Evolutionary conservation across 2,888 invertebrate genomes (phyloP).

Genomic region (Limnephilus lunatus): DNA sequence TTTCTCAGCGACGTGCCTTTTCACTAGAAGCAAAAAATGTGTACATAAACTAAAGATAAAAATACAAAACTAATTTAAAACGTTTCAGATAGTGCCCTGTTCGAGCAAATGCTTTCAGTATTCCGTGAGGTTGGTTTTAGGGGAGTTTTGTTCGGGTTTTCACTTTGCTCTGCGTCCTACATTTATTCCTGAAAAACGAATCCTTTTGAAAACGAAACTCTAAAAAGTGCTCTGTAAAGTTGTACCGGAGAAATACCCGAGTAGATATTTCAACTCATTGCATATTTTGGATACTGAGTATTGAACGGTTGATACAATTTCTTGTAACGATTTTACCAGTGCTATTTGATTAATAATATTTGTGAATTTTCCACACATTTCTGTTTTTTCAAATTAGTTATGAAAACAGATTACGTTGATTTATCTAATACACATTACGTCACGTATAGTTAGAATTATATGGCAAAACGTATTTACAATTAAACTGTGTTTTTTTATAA

Average conservation of each 20-base stretch:
- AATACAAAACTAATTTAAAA: not conserved
- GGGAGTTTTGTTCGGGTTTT: not conserved
- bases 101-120: not conserved
- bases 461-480: too few relatives aligned
- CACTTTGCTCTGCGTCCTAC: not conserved
- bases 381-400: too few relatives aligned
- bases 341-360: not conserved
- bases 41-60: not conserved
- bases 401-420: too few relatives aligned
- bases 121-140: not conserved
- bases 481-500: too few relatives aligned
- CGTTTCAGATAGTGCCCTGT: not conserved
- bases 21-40: not conserved
- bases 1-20: not conserved
- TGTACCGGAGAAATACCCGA: not conserved
- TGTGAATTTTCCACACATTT: too few relatives aligned
- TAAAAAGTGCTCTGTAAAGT: not conserved
- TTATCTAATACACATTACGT: too few relatives aligned
- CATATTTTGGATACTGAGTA: not conserved
- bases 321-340: not conserved
- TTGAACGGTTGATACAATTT: not conserved
- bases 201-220: not conserved
- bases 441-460: too few relatives aligned
- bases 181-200: slow-evolving; percentile 5
- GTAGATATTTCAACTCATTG: not conserved